These are phyloP conservation scores for Lates calcarifer DNA, from an alignment of 2,113 vertebrate genomes.

Conservation along the genomic window DNA sequence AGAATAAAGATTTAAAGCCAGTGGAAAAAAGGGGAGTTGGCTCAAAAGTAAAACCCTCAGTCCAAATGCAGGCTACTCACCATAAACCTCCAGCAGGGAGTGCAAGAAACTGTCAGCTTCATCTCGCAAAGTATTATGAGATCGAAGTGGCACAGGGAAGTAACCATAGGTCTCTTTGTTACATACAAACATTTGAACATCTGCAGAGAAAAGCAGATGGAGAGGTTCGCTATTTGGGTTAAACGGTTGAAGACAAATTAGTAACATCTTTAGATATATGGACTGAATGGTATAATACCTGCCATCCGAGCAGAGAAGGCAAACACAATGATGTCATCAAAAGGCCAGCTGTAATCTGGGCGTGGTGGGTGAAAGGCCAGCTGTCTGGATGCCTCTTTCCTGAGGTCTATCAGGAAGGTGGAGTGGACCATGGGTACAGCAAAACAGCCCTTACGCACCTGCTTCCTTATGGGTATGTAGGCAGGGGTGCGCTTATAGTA, in stretches of 20 bases:
- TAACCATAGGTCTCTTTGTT: constrained; percentile 90
- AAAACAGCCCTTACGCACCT: constrained; percentile 90
- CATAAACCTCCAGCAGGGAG: constrained; percentile 88
- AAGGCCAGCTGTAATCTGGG: constrained; percentile 91
- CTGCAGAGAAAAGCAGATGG: constrained; percentile 71
- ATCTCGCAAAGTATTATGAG: constrained; percentile 89
- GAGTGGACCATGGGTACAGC: constrained; percentile 97
- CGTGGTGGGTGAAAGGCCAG: constrained; percentile 92
- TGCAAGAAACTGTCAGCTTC: constrained; percentile 93
- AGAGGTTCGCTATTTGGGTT: not conserved
- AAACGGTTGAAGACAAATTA: not conserved
- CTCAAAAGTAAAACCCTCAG: constrained; percentile 6
- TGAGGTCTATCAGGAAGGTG: constrained; percentile 92
- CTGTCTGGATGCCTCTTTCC: constrained; percentile 86
- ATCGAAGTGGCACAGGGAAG: constrained; percentile 89
- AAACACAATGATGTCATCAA: constrained; percentile 96
- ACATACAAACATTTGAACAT: constrained; percentile 93
- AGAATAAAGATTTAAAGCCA: constrained; percentile 27
- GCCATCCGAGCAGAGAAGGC: constrained; percentile 92
- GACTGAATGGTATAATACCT: constrained; percentile 77
- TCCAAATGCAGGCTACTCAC: constrained; percentile 80
- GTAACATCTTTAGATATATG: not conserved
- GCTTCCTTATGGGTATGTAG: constrained; percentile 92
- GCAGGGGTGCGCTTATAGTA: constrained; percentile 93
- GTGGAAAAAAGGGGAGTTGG: constrained; percentile 5